A percentile compares a stretch with the other conserved stretches of the same genome.
Conservation (phyloP, 2,888 invertebrate genomes). For the Diarsia mendica region DNA sequence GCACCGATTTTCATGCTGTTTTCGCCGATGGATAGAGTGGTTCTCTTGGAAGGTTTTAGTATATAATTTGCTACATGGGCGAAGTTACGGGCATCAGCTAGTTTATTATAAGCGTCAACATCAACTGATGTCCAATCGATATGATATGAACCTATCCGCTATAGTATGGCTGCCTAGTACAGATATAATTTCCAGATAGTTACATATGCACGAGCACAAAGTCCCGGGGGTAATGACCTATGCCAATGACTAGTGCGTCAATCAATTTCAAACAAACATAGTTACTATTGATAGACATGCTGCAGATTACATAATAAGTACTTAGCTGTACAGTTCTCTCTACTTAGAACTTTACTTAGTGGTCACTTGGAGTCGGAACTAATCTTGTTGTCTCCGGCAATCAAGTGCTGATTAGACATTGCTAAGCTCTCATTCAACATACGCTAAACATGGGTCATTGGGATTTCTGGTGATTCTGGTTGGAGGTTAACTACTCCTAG, state of each 20-base stretch:
- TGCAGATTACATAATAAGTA: conserved; percentile 44
- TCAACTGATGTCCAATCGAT: background rate
- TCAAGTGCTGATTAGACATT: conserved; percentile 37
- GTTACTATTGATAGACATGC: conserved; percentile 23
- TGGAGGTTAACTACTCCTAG: background rate
- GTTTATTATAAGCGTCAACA: background rate
- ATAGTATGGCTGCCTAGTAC: background rate
- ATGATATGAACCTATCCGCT: background rate
- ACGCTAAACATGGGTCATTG: background rate
- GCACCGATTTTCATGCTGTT: too few relatives aligned
- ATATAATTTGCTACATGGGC: too few relatives aligned
- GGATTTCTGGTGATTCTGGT: too few relatives aligned
- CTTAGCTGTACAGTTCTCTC: conserved; percentile 38
- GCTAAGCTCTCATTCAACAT: conserved; percentile 34
- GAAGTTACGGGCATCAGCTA: too few relatives aligned
- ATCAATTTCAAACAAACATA: conserved; percentile 47
- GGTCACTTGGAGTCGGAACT: conserved; percentile 38
- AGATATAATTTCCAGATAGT: conserved; percentile 31
- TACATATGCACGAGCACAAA: conserved; percentile 27
- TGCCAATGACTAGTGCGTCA: conserved; percentile 41
- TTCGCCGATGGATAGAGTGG: too few relatives aligned
- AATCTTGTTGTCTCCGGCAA: conserved; percentile 35
- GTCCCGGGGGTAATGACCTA: conserved; percentile 52
- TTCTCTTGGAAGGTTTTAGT: too few relatives aligned
- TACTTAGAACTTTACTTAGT: conserved; percentile 45